A percentile compares a stretch with the other conserved stretches of the same genome.
Conservation (phyloP, 2,113 vertebrate genomes). For the Rallus limicola region DNA sequence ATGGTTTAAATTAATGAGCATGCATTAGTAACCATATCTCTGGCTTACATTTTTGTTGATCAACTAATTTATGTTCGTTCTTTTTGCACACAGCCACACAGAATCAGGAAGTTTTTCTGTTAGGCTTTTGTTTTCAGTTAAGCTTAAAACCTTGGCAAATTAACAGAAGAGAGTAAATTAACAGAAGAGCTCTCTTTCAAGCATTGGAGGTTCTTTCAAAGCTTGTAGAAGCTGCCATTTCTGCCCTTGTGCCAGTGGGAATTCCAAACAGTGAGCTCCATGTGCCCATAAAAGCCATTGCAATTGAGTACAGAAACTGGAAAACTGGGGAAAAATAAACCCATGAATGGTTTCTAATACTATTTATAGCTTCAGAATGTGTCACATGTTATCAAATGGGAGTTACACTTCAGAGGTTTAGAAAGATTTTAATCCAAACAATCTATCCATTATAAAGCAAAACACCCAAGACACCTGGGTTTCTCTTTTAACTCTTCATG, state of each 20-base stretch:
- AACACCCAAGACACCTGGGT: background rate
- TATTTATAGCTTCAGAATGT: background rate
- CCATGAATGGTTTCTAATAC: background rate
- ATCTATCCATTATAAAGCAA: background rate
- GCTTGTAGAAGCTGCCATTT: background rate
- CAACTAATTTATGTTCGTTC: background rate
- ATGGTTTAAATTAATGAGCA: background rate
- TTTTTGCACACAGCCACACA: background rate
- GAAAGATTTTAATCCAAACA: background rate
- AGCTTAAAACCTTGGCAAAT: background rate
- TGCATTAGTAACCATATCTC: background rate
- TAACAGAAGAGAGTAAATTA: background rate
- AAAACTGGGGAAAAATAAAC: background rate
- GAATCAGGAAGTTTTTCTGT: background rate
- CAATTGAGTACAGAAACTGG: background rate
- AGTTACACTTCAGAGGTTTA: background rate
- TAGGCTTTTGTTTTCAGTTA: background rate
- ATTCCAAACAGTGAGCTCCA: background rate
- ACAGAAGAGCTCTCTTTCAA: background rate
- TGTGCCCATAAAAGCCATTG: background rate
- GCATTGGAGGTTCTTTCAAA: background rate
- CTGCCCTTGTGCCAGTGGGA: background rate
- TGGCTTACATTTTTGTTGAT: background rate
- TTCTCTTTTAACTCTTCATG: background rate
- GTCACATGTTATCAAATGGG: background rate